A percentile compares a stretch with the other conserved stretches of the same genome.
Evolutionary conservation across 2,113 vertebrate species (phyloP).

Genomic region (Phasianus colchicus): DNA sequence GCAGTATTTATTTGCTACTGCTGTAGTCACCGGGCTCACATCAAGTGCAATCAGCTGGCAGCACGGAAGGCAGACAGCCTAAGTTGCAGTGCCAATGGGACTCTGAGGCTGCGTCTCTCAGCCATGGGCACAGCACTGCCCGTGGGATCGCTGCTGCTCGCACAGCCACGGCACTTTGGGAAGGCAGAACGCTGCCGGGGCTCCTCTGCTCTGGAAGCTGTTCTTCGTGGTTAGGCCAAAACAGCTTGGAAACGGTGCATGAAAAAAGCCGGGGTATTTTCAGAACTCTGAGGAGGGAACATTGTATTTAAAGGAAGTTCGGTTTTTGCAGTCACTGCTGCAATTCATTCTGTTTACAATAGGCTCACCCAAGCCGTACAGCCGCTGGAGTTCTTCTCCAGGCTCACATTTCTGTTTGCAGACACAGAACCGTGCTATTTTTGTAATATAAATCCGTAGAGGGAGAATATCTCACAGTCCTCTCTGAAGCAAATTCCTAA

Average conservation of each 20-base stretch:
- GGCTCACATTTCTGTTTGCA: slow-evolving; percentile 26
- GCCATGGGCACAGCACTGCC: background rate
- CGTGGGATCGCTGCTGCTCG: fast-evolving
- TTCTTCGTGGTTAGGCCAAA: background rate
- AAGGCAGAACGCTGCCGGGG: fast-evolving
- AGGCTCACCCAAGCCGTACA: background rate
- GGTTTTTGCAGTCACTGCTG: slow-evolving; percentile 1
- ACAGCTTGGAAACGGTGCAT: fast-evolving
- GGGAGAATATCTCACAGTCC: slow-evolving; percentile 17
- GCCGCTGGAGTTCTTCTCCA: slow-evolving; percentile 29
- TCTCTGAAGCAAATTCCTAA: slow-evolving; percentile 21
- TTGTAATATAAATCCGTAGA: slow-evolving; percentile 26
- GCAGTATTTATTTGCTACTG: background rate
- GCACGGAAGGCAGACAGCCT: fast-evolving
- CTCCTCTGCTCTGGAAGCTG: background rate
- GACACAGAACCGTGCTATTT: slow-evolving; percentile 25
- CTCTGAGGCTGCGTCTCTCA: background rate
- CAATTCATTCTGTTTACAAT: background rate
- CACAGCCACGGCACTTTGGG: fast-evolving
- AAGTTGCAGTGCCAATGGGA: fast-evolving
- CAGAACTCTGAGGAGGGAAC: slow-evolving; percentile 16
- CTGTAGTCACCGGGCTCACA: fast-evolving
- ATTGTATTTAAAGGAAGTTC: background rate
- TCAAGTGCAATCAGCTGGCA: fast-evolving
- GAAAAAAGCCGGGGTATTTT: background rate